Evolutionary conservation across 2,113 vertebrate species (phyloP).

Genomic region (Urocitellus parryii): DNA sequence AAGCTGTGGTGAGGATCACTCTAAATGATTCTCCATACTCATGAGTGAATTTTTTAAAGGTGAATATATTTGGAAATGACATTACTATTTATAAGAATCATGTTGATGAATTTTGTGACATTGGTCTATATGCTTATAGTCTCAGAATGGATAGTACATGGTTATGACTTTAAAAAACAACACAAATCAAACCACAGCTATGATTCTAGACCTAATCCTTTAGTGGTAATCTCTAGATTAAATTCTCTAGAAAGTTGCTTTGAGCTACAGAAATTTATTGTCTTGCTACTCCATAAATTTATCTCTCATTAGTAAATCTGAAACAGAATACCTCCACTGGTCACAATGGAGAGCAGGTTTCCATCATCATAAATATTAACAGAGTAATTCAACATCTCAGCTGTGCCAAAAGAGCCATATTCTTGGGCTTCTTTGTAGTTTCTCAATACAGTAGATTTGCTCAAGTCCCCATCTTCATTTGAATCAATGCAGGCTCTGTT

Average conservation of each 20-base stretch:
- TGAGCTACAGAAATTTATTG: neutral
- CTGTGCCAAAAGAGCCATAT: slow-evolving; percentile 94
- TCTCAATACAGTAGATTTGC: slow-evolving; percentile 91
- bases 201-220: neutral
- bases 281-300: neutral
- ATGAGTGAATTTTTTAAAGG: neutral
- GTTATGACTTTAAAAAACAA: neutral
- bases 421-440: slow-evolving; percentile 96
- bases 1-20: too few species aligned
- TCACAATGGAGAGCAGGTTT: slow-evolving; percentile 97
- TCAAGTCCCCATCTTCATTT: slow-evolving; percentile 94
- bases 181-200: neutral
- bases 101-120: neutral
- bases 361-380: slow-evolving; percentile 98
- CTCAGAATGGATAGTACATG: neutral
- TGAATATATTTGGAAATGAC: neutral
- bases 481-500: slow-evolving; percentile 96
- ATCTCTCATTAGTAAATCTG: neutral
- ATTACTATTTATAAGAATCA: neutral
- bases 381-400: slow-evolving; percentile 99
- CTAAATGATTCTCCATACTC: neutral
- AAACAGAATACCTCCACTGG: slow-evolving; percentile 94
- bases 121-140: neutral
- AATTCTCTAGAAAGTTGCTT: neutral
- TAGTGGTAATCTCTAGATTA: neutral